phyloP scores from a whole-genome alignment of 2,888 invertebrate species.

The Tolmerus cingulatus region DNA sequence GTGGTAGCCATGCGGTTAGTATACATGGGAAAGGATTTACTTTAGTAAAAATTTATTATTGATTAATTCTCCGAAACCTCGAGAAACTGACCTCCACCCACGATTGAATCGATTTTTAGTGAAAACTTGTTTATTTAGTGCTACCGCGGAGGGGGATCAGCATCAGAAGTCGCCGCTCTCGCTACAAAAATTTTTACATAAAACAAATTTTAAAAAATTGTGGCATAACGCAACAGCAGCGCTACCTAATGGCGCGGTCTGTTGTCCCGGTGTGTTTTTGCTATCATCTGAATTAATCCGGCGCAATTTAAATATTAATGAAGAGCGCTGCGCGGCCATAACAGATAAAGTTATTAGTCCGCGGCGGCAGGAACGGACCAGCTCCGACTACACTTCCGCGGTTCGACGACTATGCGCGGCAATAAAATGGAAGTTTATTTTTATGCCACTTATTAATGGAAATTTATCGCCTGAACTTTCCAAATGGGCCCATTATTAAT shows the following conservation, averaged over 20 bases:
- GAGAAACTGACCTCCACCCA: constrained; percentile 22
- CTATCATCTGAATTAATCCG: constrained; percentile 40
- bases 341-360: constrained; percentile 38
- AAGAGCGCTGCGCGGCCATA: constrained; percentile 26
- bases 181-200: constrained; percentile 12
- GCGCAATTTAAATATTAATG: constrained; percentile 48
- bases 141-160: not conserved
- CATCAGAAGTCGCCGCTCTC: constrained; percentile 22
- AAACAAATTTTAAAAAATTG: constrained; percentile 26
- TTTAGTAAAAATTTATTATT: not conserved
- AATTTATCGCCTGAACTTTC: constrained; percentile 32
- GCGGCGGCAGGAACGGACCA: not conserved
- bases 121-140: not conserved
- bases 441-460: constrained; percentile 36
- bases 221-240: constrained; percentile 21
- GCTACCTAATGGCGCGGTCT: not conserved
- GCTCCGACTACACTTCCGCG: not conserved
- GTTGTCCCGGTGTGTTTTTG: constrained; percentile 5
- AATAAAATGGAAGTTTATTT: constrained; percentile 1
- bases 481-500: constrained; percentile 30
- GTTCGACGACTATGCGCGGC: not conserved
- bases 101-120: not conserved
- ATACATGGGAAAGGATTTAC: not conserved
- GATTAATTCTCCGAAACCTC: constrained; percentile 13
- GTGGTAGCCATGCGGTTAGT: not conserved